These are phyloP conservation scores for Genyomyrus donnyi DNA, from an alignment of 2,113 vertebrate species.

Conservation along the genomic window DNA sequence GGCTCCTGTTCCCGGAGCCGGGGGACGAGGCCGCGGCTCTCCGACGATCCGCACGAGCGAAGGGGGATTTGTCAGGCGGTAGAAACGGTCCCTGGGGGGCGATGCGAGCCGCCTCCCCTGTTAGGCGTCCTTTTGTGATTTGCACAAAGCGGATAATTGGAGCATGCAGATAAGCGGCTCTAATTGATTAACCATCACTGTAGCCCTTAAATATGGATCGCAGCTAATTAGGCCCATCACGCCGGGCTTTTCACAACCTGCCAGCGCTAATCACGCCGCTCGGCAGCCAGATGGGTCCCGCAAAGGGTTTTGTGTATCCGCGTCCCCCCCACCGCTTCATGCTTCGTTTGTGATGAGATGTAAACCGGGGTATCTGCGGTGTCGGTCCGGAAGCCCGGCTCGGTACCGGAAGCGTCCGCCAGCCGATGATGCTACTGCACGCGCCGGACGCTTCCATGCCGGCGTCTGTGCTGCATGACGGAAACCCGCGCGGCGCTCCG, in stretches of 20 bases:
- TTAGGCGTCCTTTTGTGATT: constrained; percentile 28
- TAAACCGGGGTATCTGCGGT: background rate
- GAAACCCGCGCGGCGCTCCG: background rate
- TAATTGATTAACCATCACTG: constrained; percentile 40
- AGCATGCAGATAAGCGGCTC: constrained; percentile 36
- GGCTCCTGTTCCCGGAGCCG: background rate
- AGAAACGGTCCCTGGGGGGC: constrained; percentile 28
- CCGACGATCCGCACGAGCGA: background rate
- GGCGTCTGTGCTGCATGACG: background rate
- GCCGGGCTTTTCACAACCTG: constrained; percentile 4
- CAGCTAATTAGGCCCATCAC: constrained; percentile 29
- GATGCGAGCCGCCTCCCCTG: background rate
- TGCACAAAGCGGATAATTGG: constrained; percentile 35
- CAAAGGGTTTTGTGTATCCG: background rate
- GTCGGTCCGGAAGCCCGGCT: background rate
- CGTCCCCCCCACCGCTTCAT: background rate
- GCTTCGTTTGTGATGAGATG: constrained; percentile 11
- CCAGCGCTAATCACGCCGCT: constrained; percentile 19
- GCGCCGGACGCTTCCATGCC: background rate
- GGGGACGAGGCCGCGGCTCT: background rate
- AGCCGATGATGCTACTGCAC: background rate
- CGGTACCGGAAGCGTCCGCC: background rate
- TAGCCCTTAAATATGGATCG: constrained; percentile 29
- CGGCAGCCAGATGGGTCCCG: constrained; percentile 28
- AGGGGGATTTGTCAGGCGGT: constrained; percentile 15